phyloP scores from a whole-genome alignment of 2,888 invertebrate genomes.

The Lochmaea capreae region DNA sequence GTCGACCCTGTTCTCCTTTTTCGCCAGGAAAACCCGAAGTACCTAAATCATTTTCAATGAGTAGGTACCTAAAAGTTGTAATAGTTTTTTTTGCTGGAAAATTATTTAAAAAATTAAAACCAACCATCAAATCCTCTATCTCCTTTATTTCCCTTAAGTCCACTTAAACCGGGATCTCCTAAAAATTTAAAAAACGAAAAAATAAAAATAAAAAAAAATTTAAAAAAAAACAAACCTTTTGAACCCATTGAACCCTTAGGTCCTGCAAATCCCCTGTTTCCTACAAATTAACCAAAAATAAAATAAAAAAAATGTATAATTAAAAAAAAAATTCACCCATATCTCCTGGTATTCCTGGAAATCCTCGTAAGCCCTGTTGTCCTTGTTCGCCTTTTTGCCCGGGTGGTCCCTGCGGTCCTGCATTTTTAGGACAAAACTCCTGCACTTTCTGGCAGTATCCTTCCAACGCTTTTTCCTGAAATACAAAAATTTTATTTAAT shows the following conservation, averaged over 20 bases:
- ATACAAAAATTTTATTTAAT: constrained; percentile 48
- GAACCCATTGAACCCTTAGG: constrained; percentile 23
- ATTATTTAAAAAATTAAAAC: constrained; percentile 13
- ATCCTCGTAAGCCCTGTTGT: constrained; percentile 75
- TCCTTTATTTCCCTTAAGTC: constrained; percentile 33
- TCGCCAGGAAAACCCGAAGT: constrained; percentile 59
- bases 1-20: constrained; percentile 76
- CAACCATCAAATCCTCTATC: constrained; percentile 29
- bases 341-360: constrained; percentile 73
- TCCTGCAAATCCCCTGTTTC: constrained; percentile 41
- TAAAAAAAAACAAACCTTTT: constrained; percentile 22
- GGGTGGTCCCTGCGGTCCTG: constrained; percentile 67
- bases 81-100: not conserved
- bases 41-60: constrained; percentile 21
- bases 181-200: constrained; percentile 30
- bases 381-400: constrained; percentile 79
- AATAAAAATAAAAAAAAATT: constrained; percentile 23
- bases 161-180: constrained; percentile 30
- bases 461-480: constrained; percentile 84
- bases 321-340: constrained; percentile 49
- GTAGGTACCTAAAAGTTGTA: not conserved
- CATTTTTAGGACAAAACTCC: constrained; percentile 73
- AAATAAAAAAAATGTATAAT: constrained; percentile 15
- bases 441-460: constrained; percentile 86
- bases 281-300: constrained; percentile 31